A percentile compares a stretch with the other conserved stretches of the same genome.
These are phyloP conservation scores for Paralinhomoeus sp. DNA, from an alignment of 2,888 invertebrate species.

Conservation along the genomic window DNA sequence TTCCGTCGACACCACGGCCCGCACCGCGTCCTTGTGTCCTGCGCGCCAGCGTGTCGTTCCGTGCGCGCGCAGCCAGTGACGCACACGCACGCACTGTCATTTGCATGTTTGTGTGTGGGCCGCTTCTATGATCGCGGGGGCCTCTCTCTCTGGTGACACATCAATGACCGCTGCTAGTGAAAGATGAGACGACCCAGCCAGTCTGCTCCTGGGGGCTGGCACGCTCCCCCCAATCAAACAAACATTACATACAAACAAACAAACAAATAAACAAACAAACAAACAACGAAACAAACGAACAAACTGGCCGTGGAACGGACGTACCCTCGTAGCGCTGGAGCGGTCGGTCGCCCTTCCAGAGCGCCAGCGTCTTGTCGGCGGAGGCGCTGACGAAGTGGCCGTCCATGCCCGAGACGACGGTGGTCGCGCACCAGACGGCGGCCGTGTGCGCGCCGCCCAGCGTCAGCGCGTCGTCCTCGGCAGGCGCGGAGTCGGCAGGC, in stretches of 20 bases:
- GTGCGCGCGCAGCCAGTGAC: no score
- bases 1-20: no score
- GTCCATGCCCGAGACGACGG: slow-evolving; percentile 25
- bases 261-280: slow-evolving; percentile 21
- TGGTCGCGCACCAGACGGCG: slow-evolving; percentile 45
- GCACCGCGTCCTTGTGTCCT: no score
- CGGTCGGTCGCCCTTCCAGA: slow-evolving; percentile 53
- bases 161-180: background rate
- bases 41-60: no score
- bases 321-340: slow-evolving; percentile 43
- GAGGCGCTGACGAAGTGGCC: slow-evolving; percentile 50
- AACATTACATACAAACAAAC: no score
- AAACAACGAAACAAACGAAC: slow-evolving; percentile 58
- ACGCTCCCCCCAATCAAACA: no score
- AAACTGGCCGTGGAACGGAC: slow-evolving; percentile 54
- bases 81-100: no score
- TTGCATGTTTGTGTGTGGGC: no score
- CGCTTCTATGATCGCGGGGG: background rate
- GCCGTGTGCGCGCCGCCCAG: slow-evolving; percentile 83
- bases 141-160: background rate
- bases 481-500: no score
- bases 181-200: no score
- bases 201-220: no score
- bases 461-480: slow-evolving; percentile 44
- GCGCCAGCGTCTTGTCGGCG: slow-evolving; percentile 66